Conservation (phyloP, 2,113 vertebrate species). For the Recurvirostra avosetta region DNA sequence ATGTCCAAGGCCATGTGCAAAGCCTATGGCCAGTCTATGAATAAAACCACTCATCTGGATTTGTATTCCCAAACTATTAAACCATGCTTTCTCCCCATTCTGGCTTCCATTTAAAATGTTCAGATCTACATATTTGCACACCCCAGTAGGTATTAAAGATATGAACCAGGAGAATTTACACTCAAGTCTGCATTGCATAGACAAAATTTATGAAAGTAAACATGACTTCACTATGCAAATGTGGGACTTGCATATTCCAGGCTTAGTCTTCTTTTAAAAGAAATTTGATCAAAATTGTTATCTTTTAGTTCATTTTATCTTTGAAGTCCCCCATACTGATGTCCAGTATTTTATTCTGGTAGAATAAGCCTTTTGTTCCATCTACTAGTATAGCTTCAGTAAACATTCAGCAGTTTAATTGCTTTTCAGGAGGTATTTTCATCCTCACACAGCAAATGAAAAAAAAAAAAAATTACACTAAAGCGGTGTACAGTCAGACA, state of each 20-base stretch:
- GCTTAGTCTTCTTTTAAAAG: not conserved
- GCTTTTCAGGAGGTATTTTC: constrained; percentile 2
- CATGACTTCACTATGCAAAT: not conserved
- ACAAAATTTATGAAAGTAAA: not conserved
- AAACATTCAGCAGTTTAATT: not conserved
- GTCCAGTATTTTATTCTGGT: not conserved
- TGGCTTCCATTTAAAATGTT: not conserved
- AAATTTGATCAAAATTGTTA: not conserved
- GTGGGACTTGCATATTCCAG: not conserved
- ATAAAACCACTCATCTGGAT: not conserved
- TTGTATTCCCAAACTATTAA: not conserved
- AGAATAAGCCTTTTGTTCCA: not conserved
- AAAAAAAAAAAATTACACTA: not conserved
- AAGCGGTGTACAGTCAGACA: not conserved
- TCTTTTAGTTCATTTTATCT: not conserved
- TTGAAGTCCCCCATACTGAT: not conserved
- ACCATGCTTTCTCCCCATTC: not conserved
- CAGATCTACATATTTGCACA: not conserved
- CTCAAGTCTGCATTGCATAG: not conserved
- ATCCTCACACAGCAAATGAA: not conserved
- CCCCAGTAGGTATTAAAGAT: not conserved
- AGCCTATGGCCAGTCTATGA: not conserved
- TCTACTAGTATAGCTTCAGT: not conserved
- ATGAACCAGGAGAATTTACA: not conserved
- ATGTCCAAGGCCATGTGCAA: not conserved